Base-by-base conservation (phyloP, 2,888 invertebrate genomes). In the Ophion ventricosus region DNA sequence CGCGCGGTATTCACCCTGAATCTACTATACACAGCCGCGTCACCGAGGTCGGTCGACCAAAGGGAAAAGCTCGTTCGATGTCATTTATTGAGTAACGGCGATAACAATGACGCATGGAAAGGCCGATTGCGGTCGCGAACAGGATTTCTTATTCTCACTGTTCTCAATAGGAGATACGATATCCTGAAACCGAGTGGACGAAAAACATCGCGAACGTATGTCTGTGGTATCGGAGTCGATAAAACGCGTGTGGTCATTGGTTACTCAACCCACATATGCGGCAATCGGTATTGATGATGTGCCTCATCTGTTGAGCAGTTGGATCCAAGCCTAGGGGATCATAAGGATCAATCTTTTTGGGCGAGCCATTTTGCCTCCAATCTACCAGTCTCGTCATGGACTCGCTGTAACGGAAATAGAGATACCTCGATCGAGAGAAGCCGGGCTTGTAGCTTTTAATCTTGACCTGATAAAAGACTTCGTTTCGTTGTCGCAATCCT, bases 351-450 rank as follows among this genome's bases (percentile, higher is more conserved):
- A 72, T 72, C 49, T 20, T 61, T 17, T 26, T 17, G 2, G 4
- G 25, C 20, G 49, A 23, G 11, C 11, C 59, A 29, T 73, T 56
- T 73, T 54, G 14, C 35, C 57, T 61, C 20, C 35, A 54, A 54
- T 73, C 61, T 25, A 40, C 49, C 26, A 72, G 72, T 20, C 20
- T 25, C 69, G 11, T n/a, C 40, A 80, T 63, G 25, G 26, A 49
- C 54, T 74, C 49, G 77, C 2, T 77, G 80, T 81, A 74, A 26
- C 74, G 80, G 77, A 78, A 64, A 64, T 69, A 49, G 43, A 74
- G 80, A 77, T 70, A 70, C 59, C 79, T 70, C 25, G 59, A 79
- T 54, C 14, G 26, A 26, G 49, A 43, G 70, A 20, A 57, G 8
- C 20, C 14, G 74, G 11, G 11, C 57, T 23, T 49, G 29, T n/a